Percentiles rank a stretch among this genome's conserved stretches.
phyloP scores from a whole-genome alignment of 2,888 invertebrate genomes.

The Megastigmus dorsalis region DNA sequence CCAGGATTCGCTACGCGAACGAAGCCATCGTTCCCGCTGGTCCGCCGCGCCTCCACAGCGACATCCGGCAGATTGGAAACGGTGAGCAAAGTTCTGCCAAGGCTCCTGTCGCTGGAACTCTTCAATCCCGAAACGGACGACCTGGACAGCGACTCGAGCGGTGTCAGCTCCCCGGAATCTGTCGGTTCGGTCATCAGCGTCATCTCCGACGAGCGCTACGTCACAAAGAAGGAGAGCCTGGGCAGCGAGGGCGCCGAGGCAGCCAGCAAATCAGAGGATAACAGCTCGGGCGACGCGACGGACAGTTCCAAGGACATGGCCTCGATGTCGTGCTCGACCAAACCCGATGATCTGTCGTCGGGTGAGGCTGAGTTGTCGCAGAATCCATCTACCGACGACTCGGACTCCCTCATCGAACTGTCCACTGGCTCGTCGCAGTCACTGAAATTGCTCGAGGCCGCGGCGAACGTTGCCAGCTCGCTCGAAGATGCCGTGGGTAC shows the following conservation, averaged over 20 bases:
- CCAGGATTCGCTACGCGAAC: constrained; percentile 79
- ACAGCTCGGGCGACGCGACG: constrained; percentile 29
- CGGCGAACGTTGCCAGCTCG: constrained; percentile 13
- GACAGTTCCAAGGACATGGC: constrained; percentile 33
- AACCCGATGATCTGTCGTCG: constrained; percentile 40
- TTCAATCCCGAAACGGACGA: constrained; percentile 95
- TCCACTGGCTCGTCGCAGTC: neutral
- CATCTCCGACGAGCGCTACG: constrained; percentile 78
- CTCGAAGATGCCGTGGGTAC: constrained; percentile 25
- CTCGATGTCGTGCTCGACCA: constrained; percentile 31
- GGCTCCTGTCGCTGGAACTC: constrained; percentile 86
- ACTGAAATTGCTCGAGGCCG: constrained; percentile 20
- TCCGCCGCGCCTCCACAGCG: constrained; percentile 79
- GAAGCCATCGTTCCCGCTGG: constrained; percentile 81
- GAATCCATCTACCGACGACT: constrained; percentile 30
- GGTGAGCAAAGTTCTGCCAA: constrained; percentile 82
- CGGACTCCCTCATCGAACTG: constrained; percentile 16
- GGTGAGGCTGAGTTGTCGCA: constrained; percentile 12
- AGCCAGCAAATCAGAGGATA: neutral
- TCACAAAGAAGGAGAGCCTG: constrained; percentile 54
- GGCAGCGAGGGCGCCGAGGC: neutral
- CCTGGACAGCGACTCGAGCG: constrained; percentile 91
- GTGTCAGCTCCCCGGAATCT: constrained; percentile 91
- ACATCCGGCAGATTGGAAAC: constrained; percentile 78
- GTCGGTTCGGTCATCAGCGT: constrained; percentile 91